These are phyloP conservation scores for Laticauda colubrina DNA, from an alignment of 2,113 vertebrate species.

Conservation along the genomic window DNA sequence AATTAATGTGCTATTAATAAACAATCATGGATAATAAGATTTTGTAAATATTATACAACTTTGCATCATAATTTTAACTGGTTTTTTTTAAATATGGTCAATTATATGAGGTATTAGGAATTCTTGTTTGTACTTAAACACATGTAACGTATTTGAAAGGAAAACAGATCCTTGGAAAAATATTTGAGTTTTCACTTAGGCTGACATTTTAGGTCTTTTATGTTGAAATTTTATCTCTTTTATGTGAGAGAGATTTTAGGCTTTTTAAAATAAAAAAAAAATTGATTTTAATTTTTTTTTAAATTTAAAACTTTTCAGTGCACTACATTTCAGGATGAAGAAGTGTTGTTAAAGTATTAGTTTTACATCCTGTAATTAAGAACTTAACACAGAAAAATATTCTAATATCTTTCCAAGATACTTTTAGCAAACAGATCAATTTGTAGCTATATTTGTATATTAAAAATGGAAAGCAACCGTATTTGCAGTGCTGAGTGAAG, in stretches of 20 bases:
- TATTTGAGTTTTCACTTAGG: background rate
- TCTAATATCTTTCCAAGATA: conserved; percentile 67
- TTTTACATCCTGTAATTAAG: conserved; percentile 72
- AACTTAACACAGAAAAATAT: conserved; percentile 60
- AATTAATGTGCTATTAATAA: background rate
- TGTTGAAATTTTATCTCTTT: background rate
- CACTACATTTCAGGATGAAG: conserved; percentile 5
- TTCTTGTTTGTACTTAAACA: background rate
- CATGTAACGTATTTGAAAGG: background rate
- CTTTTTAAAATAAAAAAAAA: background rate
- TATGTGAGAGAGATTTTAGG: background rate
- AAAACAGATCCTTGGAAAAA: background rate
- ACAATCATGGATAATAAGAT: no score
- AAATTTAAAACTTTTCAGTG: background rate
- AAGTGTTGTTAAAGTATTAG: conserved; percentile 68
- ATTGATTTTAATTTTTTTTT: no score
- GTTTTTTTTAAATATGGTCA: background rate
- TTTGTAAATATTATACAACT: background rate
- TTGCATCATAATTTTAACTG: background rate
- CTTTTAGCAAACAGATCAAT: conserved; percentile 60
- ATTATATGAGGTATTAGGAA: background rate
- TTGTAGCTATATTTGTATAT: conserved; percentile 63
- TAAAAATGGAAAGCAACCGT: conserved; percentile 61
- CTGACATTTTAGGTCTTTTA: background rate
- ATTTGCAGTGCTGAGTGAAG: conserved; percentile 69